These are phyloP conservation scores for Mastomys coucha DNA, from an alignment of 2,113 vertebrate genomes.

Conservation along the genomic window DNA sequence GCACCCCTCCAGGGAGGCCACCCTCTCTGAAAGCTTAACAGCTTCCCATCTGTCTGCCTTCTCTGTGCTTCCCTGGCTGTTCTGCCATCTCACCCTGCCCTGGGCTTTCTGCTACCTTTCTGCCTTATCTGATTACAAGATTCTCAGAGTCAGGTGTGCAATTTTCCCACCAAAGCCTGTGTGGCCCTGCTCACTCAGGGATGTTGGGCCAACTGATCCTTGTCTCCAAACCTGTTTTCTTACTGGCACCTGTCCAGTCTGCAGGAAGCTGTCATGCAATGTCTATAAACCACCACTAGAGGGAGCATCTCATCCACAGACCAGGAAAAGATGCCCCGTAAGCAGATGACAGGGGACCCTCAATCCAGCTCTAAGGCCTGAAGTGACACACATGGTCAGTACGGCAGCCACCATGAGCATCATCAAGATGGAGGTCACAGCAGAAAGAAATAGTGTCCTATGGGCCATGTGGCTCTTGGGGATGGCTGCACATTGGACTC, in stretches of 20 bases:
- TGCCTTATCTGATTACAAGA: background rate
- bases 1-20: background rate
- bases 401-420: background rate
- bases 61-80: background rate
- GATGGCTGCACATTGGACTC: background rate
- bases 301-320: conserved; percentile 81
- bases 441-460: background rate
- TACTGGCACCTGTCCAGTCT: background rate
- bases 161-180: background rate
- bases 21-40: background rate
- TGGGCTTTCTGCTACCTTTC: background rate
- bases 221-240: background rate
- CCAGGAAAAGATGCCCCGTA: background rate
- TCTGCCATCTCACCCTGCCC: background rate
- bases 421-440: background rate
- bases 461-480: background rate
- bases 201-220: background rate
- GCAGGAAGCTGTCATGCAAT: background rate
- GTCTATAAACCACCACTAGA: conserved; percentile 79
- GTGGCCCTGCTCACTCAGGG: background rate
- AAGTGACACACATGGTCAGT: background rate
- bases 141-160: background rate
- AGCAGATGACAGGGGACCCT: background rate
- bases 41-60: background rate
- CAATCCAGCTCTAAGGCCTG: background rate